Base-by-base conservation (phyloP, 2,113 vertebrate species). In the Mandrillus leucophaeus region DNA sequence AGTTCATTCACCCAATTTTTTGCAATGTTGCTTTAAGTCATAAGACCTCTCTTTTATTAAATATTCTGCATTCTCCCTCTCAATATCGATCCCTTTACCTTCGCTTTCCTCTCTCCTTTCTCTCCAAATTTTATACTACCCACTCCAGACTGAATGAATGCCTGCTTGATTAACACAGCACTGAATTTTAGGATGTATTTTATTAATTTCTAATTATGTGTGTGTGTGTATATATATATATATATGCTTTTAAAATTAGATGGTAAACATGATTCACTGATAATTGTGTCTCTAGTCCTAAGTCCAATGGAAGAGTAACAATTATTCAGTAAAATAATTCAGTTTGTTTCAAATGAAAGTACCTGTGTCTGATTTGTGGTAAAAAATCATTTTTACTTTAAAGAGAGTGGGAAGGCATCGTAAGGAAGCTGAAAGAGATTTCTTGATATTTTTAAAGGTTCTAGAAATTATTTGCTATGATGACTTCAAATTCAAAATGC, bases 301-400 rank as follows among this genome's bases (percentile, higher is more conserved):
- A 35, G 0, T 38, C 6, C 40, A 81, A 1, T 64, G 2, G 2
- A 88, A 93, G 27, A 78, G 6, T 78, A 82, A 9, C 5, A 59
- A 75, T 20, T 50, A 94, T 97, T 72, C 48, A 94, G 38, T 38
- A 86, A 92, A 82, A 94, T 73, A 79, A 87, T 61, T 95, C 1
- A 38, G 20, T 45, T 95, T 79, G 40, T 70, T 92, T 93, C 59
- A 88, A 81, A 59, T 38, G 3, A 59, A 96, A 92, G 22, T 45
- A 27, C 13, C 4, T 79, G 6, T 66, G n/a, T 93, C 17, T 88
- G 8, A 4, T 90, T 2, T 38, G 25, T 92, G 50, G 6, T 66
- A 83, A 84, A 48, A 88, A 90, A 94, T 59, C 6, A 70, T 57
- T 75, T 94, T 90, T 88, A 78, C 45, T 61, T 72, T 88, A 50